Conservation (phyloP, 2,113 vertebrate genomes). For the Prinia subflava region DNA sequence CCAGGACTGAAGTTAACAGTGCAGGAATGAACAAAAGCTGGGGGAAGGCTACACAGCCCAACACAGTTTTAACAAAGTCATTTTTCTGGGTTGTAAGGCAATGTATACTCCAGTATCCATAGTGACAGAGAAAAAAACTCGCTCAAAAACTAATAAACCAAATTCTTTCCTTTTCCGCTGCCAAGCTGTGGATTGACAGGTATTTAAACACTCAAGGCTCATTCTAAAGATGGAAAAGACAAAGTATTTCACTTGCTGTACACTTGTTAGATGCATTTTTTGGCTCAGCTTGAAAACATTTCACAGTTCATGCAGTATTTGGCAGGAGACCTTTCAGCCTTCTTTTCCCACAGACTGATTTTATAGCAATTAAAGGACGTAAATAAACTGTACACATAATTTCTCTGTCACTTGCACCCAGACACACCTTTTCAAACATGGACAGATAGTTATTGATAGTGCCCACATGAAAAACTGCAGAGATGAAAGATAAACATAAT, state of each 20-base stretch:
- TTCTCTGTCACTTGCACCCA: neutral
- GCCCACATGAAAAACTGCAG: neutral
- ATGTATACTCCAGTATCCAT: constrained; percentile 51
- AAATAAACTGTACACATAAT: neutral
- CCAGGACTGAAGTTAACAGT: neutral
- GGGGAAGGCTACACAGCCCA: neutral
- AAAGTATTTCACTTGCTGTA: constrained; percentile 54
- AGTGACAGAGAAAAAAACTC: neutral
- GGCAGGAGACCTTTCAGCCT: constrained; percentile 13
- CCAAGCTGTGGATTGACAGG: constrained; percentile 52
- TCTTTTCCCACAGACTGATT: constrained; percentile 19
- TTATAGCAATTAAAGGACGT: neutral
- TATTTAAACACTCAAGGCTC: constrained; percentile 44
- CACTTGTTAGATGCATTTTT: constrained; percentile 59
- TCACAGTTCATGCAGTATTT: constrained; percentile 42
- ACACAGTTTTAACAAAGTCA: neutral
- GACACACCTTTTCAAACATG: neutral
- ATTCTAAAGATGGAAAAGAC: constrained; percentile 62
- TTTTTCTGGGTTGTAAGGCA: neutral
- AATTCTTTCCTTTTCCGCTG: constrained; percentile 58
- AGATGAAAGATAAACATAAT: neutral
- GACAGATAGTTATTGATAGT: neutral
- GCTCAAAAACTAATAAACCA: constrained; percentile 30
- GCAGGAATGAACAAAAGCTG: neutral
- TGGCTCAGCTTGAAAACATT: constrained; percentile 66